Evolutionary conservation across 2,888 invertebrate species (phyloP).

Genomic region (Lasioglossum calceatum): DNA sequence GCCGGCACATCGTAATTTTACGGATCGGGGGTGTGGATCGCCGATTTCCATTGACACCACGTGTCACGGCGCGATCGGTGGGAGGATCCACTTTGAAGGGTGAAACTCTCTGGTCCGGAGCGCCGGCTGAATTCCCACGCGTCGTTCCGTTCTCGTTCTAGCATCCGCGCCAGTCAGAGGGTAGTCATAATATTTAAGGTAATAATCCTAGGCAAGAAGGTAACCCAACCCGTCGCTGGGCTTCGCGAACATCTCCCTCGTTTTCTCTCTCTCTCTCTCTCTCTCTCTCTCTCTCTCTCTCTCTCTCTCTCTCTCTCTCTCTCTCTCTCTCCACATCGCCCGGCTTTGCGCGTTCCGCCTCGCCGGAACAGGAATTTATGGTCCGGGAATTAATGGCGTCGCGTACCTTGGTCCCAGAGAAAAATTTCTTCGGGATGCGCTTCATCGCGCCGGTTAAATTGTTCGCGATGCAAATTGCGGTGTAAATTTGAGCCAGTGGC

Average conservation of each 20-base stretch:
- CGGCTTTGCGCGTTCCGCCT: slow-evolving; percentile 40
- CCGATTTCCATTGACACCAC: slow-evolving; percentile 16
- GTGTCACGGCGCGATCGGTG: not conserved
- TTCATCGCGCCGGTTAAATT: slow-evolving; percentile 39
- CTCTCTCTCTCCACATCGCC: slow-evolving; percentile 8
- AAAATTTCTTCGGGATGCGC: slow-evolving; percentile 23
- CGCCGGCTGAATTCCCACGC: slow-evolving; percentile 67
- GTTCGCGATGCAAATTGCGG: slow-evolving; percentile 46
- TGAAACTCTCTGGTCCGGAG: slow-evolving; percentile 28
- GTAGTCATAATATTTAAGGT: slow-evolving; percentile 78
- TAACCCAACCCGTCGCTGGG: slow-evolving; percentile 45
- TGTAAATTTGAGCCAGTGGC: slow-evolving; percentile 44
- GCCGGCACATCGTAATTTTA: not conserved
- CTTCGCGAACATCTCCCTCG: slow-evolving; percentile 34
- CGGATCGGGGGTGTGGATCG: not conserved
- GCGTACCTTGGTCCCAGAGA: slow-evolving; percentile 19
- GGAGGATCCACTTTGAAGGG: slow-evolving; percentile 48
- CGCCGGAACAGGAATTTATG: slow-evolving; percentile 51
- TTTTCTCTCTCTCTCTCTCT: not conserved
- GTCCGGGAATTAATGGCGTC: slow-evolving; percentile 49
- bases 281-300: too few relatives aligned
- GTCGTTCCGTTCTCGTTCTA: slow-evolving; percentile 16
- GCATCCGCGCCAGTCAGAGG: slow-evolving; percentile 54
- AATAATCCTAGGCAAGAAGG: slow-evolving; percentile 71
- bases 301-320: too few relatives aligned